A percentile compares a stretch with the other conserved stretches of the same genome.
These are phyloP conservation scores for Drosophila percnosoma DNA, from an alignment of 2,888 invertebrate species.

Conservation along the genomic window DNA sequence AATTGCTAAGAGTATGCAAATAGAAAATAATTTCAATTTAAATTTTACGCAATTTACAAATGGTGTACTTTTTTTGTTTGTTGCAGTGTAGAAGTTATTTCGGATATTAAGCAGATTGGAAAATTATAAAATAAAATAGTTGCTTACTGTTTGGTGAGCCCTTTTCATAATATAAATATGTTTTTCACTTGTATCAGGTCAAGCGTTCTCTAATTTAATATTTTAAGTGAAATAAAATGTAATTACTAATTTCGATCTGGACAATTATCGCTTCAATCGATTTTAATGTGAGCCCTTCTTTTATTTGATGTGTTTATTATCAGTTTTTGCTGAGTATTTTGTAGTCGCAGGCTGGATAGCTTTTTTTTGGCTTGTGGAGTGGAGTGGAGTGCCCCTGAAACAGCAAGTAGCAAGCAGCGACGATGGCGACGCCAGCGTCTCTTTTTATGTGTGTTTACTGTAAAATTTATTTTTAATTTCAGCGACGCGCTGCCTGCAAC, in stretches of 20 bases:
- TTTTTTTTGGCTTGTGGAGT: background rate
- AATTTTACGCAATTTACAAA: background rate
- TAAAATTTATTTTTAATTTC: slow-evolving; percentile 81
- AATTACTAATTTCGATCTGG: background rate
- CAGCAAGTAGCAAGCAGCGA: background rate
- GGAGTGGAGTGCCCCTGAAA: slow-evolving; percentile 27
- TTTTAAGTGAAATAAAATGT: background rate
- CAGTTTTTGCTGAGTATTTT: background rate
- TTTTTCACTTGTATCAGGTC: background rate
- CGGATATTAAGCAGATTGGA: too few relatives aligned
- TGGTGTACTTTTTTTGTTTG: background rate
- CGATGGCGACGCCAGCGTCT: slow-evolving; percentile 40
- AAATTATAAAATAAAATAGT: background rate
- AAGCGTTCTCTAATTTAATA: background rate
- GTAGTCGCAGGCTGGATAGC: background rate
- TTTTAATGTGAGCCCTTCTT: background rate
- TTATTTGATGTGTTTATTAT: background rate
- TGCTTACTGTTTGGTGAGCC: background rate
- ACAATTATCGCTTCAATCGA: background rate
- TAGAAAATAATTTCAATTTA: too few relatives aligned
- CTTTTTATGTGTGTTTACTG: slow-evolving; percentile 80
- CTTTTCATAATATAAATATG: background rate
- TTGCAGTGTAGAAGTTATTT: background rate
- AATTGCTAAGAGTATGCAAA: background rate
- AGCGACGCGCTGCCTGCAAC: slow-evolving; percentile 62